A percentile compares a stretch with the other conserved stretches of the same genome.
These are phyloP conservation scores for Oryzias melastigma DNA, from an alignment of 2,113 vertebrate species.

Conservation along the genomic window DNA sequence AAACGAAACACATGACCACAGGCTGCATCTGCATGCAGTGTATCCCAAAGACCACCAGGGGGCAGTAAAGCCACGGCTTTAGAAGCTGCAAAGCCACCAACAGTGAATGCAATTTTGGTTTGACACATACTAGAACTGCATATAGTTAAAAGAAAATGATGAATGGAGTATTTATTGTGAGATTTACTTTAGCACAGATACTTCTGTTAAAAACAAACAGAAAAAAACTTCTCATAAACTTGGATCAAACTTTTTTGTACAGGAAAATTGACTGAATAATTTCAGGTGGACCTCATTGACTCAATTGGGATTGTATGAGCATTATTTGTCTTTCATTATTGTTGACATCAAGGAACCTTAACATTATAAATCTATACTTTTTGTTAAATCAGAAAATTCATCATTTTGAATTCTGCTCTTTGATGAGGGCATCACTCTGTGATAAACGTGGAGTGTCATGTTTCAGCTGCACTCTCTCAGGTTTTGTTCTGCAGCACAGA, in stretches of 20 bases:
- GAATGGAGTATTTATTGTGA: too few relatives aligned
- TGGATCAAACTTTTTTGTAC: too few relatives aligned
- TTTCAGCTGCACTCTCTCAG: constrained; percentile 51
- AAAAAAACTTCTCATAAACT: too few relatives aligned
- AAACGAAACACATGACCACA: background rate
- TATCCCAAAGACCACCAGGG: constrained; percentile 29
- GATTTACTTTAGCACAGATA: too few relatives aligned
- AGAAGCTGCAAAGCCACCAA: background rate
- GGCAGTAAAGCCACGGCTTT: constrained; percentile 35
- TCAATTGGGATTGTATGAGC: too few relatives aligned
- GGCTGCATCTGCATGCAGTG: constrained; percentile 5
- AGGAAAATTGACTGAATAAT: too few relatives aligned
- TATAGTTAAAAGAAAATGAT: too few relatives aligned
- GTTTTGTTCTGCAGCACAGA: constrained; percentile 47
- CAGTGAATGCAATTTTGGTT: background rate
- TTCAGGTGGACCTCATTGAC: too few relatives aligned
- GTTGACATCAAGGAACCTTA: too few relatives aligned
- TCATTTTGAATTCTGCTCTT: constrained; percentile 37
- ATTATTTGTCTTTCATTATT: too few relatives aligned
- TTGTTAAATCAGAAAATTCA: constrained; percentile 16
- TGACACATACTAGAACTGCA: background rate
- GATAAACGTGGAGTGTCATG: constrained; percentile 47
- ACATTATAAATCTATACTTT: too few relatives aligned
- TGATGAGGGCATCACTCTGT: constrained; percentile 57
- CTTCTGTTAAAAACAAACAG: too few relatives aligned